These are phyloP conservation scores for Tribolium castaneum DNA, from an alignment of 1,140 invertebrate species.

Conservation along the genomic window DNA sequence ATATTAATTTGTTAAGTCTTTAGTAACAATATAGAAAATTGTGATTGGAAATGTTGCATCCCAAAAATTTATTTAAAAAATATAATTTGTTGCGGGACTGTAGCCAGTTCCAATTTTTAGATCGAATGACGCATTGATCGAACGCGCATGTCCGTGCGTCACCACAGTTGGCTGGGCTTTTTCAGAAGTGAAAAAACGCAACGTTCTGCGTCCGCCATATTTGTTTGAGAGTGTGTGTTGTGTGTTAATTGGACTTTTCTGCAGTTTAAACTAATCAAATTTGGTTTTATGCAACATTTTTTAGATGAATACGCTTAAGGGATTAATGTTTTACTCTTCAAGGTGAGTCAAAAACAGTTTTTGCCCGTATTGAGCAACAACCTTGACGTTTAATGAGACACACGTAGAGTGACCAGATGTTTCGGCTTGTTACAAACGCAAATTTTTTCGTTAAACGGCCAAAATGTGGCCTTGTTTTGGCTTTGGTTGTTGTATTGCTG, in stretches of 20 bases:
- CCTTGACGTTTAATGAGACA: neutral
- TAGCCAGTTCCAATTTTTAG: neutral
- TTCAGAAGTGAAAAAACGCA: constrained; percentile 15
- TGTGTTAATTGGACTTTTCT: constrained; percentile 12
- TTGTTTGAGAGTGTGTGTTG: constrained; percentile 33
- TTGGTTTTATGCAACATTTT: neutral
- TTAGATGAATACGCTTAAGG: constrained; percentile 11
- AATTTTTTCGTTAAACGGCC: neutral
- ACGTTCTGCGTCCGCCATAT: constrained; percentile 15
- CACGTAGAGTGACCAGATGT: constrained; percentile 9
- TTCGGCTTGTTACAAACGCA: neutral
- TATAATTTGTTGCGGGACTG: neutral
- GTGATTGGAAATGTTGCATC: neutral
- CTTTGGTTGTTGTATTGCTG: neutral
- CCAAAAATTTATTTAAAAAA: neutral
- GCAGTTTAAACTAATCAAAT: neutral
- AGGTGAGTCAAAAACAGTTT: neutral
- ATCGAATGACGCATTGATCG: constrained; percentile 3
- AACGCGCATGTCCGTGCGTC: constrained; percentile 2
- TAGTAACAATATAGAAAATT: no score
- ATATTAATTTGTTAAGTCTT: no score
- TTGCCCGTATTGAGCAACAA: neutral
- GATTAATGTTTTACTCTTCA: neutral
- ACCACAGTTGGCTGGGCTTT: constrained; percentile 16
- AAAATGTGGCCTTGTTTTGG: neutral